Base-by-base conservation (phyloP, 1,140 invertebrate species). In the Linepithema humile region DNA sequence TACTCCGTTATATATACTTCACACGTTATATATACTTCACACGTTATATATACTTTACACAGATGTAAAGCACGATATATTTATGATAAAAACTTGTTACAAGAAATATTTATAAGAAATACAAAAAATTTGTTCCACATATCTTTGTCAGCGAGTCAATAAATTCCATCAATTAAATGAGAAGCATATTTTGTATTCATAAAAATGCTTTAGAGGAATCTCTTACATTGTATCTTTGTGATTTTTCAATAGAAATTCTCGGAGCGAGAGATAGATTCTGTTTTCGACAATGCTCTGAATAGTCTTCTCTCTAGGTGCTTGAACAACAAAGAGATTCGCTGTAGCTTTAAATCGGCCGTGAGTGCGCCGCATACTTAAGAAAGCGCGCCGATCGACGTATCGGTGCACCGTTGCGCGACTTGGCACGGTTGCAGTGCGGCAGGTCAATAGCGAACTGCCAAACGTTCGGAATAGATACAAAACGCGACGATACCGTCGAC, bases 391-490 rank as follows among this genome's bases (percentile, higher is more conserved):
- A 65, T 29, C 43, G 32, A 38, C 20, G 10, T n/a, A 23, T 35
- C 59, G 38, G 40, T 35, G 48, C 26, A 55, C 6, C 35, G 20
- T n/a, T 40, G 23, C 62, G 23, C 23, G 48, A 57, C n/a, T 69
- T 70, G 48, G 64, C 75, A 70, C 38, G 26, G 2, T n/a, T 20
- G 48, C 35, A 43, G 29, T 38, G 23, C 38, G 75, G 50, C 38
- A 57, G 38, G 65, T 70, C 75, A 80, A 60, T 62, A 80, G 48
- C 64, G 26, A 70, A 55, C 35, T 70, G 75, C 48, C 48, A 57
- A 80, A 69, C 48, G 53, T 69, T 57, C 48, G 64, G 64, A 70
- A 70, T 70, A 43, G 75, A 70, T 43, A 80, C 35, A 80, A 57
- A 80, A 57, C 23, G 20, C 48, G 35, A 70, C 35, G 23, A 12